These are phyloP conservation scores for Lagodon rhomboides DNA, from an alignment of 2,797 vertebrate genomes.

Conservation along the genomic window DNA sequence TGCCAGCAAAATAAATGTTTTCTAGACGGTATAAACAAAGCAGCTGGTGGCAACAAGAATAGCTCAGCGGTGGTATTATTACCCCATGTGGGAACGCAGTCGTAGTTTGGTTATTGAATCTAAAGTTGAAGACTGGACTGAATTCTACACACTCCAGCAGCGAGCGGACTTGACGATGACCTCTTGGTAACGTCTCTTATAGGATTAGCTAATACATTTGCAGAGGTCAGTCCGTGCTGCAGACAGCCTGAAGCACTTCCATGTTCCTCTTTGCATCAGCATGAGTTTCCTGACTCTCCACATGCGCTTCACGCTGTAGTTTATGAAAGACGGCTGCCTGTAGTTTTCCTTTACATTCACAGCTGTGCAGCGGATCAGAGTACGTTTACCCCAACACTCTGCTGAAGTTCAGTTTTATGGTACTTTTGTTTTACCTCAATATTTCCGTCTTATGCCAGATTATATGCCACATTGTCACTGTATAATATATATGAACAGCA, in stretches of 20 bases:
- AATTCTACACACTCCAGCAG: slow-evolving; percentile 16
- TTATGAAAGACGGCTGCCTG: slow-evolving; percentile 18
- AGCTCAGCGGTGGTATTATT: neutral
- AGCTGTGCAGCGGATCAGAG: neutral
- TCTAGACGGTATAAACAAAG: slow-evolving; percentile 53
- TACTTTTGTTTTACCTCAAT: neutral
- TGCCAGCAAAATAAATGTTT: slow-evolving; percentile 64
- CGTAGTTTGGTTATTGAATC: neutral
- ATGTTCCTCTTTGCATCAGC: slow-evolving; percentile 35
- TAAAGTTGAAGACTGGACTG: neutral
- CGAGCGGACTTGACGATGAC: neutral
- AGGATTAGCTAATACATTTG: slow-evolving; percentile 36
- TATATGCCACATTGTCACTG: neutral
- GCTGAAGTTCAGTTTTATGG: no score
- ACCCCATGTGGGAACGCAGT: neutral
- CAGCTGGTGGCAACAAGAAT: slow-evolving; percentile 19
- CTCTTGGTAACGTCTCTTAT: slow-evolving; percentile 27
- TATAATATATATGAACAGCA: no score
- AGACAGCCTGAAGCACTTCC: slow-evolving; percentile 40
- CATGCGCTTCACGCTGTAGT: slow-evolving; percentile 5
- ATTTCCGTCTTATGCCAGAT: neutral
- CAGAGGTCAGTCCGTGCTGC: slow-evolving; percentile 28
- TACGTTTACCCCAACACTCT: neutral
- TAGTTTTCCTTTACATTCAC: neutral
- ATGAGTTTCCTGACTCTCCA: slow-evolving; percentile 45